Evolutionary conservation across 2,888 invertebrate genomes (phyloP).

Genomic region (Apamea crenata): DNA sequence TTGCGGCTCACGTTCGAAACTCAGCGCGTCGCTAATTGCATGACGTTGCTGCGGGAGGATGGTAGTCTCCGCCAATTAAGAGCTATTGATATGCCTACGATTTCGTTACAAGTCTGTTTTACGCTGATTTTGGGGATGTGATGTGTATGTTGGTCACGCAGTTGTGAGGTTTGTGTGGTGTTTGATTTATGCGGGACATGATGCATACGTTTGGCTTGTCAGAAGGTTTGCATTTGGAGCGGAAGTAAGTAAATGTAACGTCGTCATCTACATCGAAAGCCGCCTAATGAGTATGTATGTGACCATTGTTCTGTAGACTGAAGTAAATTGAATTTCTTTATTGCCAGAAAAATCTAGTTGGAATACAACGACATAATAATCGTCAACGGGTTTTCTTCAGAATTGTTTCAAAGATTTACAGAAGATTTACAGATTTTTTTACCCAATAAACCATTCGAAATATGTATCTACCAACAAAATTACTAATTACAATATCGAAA

Average conservation of each 20-base stretch:
- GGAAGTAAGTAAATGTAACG: neutral
- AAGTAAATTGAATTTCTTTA: too few relatives aligned
- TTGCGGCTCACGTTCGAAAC: slow-evolving; percentile 57
- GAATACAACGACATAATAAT: neutral
- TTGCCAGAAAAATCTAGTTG: neutral
- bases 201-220: neutral
- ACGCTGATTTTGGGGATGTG: slow-evolving; percentile 29
- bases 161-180: slow-evolving; percentile 3
- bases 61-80: slow-evolving; percentile 70
- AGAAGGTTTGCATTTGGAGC: slow-evolving; percentile 5
- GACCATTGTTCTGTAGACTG: too few relatives aligned
- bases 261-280: neutral
- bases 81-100: slow-evolving; percentile 72
- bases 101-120: slow-evolving; percentile 62
- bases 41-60: slow-evolving; percentile 63
- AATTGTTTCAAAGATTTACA: neutral
- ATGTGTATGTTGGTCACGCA: slow-evolving; percentile 52
- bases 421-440: too few relatives aligned
- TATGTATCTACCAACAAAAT: slow-evolving; percentile 9
- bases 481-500: slow-evolving; percentile 31
- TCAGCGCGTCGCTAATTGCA: slow-evolving; percentile 73
- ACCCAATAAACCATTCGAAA: neutral
- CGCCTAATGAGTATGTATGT: too few relatives aligned
- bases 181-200: slow-evolving; percentile 5
- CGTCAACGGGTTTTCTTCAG: neutral